A percentile compares a stretch with the other conserved stretches of the same genome.
These are phyloP conservation scores for Peromyscus polionotus DNA, from an alignment of 2,113 vertebrate genomes.

Conservation along the genomic window DNA sequence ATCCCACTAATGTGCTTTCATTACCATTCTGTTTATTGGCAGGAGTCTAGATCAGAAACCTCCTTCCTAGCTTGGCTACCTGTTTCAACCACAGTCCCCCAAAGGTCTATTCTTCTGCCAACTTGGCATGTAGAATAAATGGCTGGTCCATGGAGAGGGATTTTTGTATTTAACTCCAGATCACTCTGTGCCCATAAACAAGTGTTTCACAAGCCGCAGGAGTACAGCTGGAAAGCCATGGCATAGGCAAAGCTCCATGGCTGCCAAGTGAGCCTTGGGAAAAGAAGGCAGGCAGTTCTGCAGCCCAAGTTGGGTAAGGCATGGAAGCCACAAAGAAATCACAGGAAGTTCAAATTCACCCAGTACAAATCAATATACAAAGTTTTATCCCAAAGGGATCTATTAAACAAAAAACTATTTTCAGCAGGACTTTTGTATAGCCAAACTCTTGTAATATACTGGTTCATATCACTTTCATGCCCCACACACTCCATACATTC, in stretches of 20 bases:
- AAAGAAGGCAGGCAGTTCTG: background rate
- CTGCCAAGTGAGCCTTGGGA: background rate
- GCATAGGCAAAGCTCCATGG: background rate
- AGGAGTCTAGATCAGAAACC: slow-evolving; percentile 25
- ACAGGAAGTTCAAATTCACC: background rate
- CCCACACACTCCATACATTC: background rate
- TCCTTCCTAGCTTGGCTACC: slow-evolving; percentile 55
- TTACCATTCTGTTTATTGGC: background rate
- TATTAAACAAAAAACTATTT: background rate
- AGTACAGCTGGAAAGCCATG: background rate
- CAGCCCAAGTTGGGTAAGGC: background rate
- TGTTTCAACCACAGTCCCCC: slow-evolving; percentile 54
- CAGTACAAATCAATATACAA: background rate
- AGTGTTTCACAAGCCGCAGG: slow-evolving; percentile 62
- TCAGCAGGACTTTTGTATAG: background rate
- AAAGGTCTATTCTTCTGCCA: slow-evolving; percentile 24
- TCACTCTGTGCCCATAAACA: slow-evolving; percentile 69
- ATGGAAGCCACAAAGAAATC: slow-evolving; percentile 24
- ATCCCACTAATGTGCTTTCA: background rate
- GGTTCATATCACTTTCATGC: background rate
- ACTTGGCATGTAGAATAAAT: slow-evolving; percentile 16
- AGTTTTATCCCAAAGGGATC: background rate
- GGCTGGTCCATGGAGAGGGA: slow-evolving; percentile 47
- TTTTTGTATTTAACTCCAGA: slow-evolving; percentile 63
- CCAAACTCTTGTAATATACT: background rate